Percentiles rank a stretch among this genome's conserved stretches.
Conservation (phyloP, 2,888 invertebrate species). For the Plebejus argus region DNA sequence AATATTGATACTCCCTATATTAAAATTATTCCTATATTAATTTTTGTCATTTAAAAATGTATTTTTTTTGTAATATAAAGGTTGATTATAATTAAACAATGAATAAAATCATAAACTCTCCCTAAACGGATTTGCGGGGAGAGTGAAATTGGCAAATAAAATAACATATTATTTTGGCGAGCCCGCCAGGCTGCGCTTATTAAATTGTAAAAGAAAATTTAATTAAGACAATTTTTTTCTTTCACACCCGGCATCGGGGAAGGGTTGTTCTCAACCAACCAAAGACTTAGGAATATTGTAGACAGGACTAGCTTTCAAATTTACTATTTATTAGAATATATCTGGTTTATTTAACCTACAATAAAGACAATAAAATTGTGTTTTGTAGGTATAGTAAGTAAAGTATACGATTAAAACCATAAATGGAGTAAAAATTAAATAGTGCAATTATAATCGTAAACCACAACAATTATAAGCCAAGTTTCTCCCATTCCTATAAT, state of each 20-base stretch:
- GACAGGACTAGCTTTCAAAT: constrained; percentile 41
- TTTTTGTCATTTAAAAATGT: too few species aligned
- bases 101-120: constrained; percentile 16
- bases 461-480: neutral
- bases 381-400: too few species aligned
- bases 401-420: too few species aligned
- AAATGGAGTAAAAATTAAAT: neutral
- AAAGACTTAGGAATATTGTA: constrained; percentile 48
- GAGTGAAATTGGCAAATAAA: constrained; percentile 27
- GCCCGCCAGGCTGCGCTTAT: constrained; percentile 59
- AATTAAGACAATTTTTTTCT: constrained; percentile 79
- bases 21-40: too few species aligned
- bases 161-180: constrained; percentile 36
- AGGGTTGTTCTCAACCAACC: constrained; percentile 55
- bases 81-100: neutral
- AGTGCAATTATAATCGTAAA: neutral
- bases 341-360: too few species aligned
- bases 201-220: constrained; percentile 80
- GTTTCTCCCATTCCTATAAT: neutral
- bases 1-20: too few species aligned
- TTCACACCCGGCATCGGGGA: constrained; percentile 77
- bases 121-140: constrained; percentile 19
- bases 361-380: too few species aligned
- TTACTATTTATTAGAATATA: too few species aligned
- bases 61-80: neutral